Base-by-base conservation (phyloP, 2,797 vertebrate species). In the Pipistrellus pygmaeus region DNA sequence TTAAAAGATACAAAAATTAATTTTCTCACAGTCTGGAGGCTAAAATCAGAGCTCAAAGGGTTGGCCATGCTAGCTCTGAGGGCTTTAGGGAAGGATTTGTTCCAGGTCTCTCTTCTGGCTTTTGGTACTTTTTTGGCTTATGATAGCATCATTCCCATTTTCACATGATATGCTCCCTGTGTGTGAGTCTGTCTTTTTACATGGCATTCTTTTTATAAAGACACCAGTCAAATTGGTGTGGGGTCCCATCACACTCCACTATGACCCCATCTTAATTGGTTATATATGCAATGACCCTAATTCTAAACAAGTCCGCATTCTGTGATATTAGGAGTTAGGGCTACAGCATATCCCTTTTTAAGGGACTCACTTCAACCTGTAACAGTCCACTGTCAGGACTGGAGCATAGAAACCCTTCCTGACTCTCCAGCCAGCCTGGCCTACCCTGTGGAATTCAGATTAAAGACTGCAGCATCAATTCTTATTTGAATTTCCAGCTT, bases 1-100 rank as follows among this genome's bases (percentile, higher is more conserved):
- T 69, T 84, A 21, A 69, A 30, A 32, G 66, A 72, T n/a, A 75
- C 25, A 93, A 88, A 69, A 88, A 69, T 68, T 66, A 46, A 72
- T 71, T 82, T 72, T 90, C 64, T 83, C 18, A 11, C 14, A 72
- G 15, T 91, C 51, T 72, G 20, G 38, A 75, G 18, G 14, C 27
- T 80, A 30, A 60, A 80, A 20, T 35, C 69, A 48, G 76, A 84
- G 66, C 75, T 91, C n/a, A 41, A 41, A 55, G 14, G 38, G 10
- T 68, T 46, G 55, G 11, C 32, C 44, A 17, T 72, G 12, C 8
- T 91, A 7, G 53, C 46, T 38, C 17, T 60, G 80, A 72, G 77
- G n/a, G 30, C 8, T 71, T 66, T 85, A 48, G n/a, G 60, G 38
- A 75, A 87, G 35, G 23, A 15, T 73, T n/a, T 83, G 8, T 71